Conservation (phyloP, 2,113 vertebrate genomes). For the Pseudopodoces humilis region DNA sequence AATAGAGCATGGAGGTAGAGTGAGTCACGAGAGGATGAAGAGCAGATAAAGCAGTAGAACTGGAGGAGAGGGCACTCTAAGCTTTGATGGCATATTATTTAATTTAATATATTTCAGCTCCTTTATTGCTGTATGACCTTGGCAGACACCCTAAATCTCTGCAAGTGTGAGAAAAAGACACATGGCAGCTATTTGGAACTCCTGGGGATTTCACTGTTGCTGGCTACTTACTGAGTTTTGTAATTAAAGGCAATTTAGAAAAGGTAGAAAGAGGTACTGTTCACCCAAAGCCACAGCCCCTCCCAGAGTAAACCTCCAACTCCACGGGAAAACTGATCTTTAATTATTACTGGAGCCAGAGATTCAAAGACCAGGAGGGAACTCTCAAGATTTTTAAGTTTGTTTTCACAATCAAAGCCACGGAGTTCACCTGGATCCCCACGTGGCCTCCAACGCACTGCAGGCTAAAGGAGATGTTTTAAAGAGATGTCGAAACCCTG, state of each 20-base stretch:
- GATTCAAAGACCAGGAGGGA: background rate
- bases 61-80: background rate
- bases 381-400: background rate
- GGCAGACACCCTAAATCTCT: background rate
- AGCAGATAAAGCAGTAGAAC: background rate
- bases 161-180: conserved; percentile 46
- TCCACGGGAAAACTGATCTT: background rate
- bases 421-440: background rate
- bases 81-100: background rate
- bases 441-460: accelerated
- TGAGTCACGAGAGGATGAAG: background rate
- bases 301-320: background rate
- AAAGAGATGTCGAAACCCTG: background rate
- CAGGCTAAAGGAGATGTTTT: background rate
- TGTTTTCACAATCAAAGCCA: background rate
- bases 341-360: background rate
- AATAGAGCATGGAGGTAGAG: background rate
- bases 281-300: background rate
- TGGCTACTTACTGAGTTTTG: background rate
- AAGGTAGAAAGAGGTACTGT: conserved; percentile 29
- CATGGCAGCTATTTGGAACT: conserved; percentile 33
- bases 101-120: conserved; percentile 8
- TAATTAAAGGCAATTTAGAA: conserved; percentile 48
- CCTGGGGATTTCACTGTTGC: conserved; percentile 2
- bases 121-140: background rate